phyloP scores from a whole-genome alignment of 2,113 vertebrate species.

The Zosterops hypoxanthus region DNA sequence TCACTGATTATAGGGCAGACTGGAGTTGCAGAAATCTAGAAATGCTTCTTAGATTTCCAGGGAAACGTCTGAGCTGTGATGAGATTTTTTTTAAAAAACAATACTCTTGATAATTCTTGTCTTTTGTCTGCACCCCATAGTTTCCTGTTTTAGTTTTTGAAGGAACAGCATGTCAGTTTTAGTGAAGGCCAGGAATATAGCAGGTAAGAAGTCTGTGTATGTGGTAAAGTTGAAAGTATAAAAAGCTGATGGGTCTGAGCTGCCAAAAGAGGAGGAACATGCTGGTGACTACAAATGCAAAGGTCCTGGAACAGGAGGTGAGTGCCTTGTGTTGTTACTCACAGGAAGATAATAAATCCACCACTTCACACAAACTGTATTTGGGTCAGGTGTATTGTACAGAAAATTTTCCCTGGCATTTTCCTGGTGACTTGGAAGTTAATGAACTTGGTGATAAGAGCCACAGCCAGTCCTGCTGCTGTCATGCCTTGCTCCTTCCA shows the following conservation, averaged over 20 bases:
- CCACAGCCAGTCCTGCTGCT: neutral
- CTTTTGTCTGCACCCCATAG: neutral
- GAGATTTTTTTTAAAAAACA: neutral
- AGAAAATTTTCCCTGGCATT: neutral
- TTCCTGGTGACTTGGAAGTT: neutral
- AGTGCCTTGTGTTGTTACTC: neutral
- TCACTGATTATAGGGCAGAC: neutral
- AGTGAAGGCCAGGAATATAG: neutral
- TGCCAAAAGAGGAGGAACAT: neutral
- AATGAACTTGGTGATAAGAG: neutral
- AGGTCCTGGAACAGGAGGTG: neutral
- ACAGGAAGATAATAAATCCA: neutral
- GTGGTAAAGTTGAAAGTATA: neutral
- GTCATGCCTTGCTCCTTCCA: neutral
- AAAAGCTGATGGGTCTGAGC: neutral
- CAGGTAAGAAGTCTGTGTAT: neutral
- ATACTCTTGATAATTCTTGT: neutral
- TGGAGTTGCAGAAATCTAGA: neutral
- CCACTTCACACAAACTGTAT: neutral
- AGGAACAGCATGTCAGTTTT: neutral
- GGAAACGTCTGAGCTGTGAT: neutral
- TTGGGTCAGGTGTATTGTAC: neutral
- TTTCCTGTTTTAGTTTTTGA: neutral
- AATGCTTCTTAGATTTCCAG: neutral
- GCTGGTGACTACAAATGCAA: neutral